These are phyloP conservation scores for Rhaphigaster nebulosa DNA, from an alignment of 2,888 invertebrate species.

Conservation along the genomic window DNA sequence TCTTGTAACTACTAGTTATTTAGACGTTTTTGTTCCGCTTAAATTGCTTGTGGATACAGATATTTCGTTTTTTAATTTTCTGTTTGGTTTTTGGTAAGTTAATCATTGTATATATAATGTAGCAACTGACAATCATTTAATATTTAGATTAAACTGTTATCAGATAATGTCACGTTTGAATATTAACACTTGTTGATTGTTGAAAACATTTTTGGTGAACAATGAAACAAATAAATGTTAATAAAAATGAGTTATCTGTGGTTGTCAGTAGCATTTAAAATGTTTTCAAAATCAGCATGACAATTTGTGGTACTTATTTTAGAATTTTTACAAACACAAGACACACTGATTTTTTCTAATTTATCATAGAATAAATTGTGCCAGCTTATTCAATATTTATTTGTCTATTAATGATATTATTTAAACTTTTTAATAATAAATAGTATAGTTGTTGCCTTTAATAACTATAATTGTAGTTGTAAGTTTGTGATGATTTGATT, in stretches of 20 bases:
- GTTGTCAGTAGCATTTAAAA: not conserved
- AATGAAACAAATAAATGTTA: not conserved
- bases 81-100: not conserved
- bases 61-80: slow-evolving; percentile 47
- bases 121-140: not conserved
- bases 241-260: not conserved
- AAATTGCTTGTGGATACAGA: slow-evolving; percentile 48
- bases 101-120: not conserved
- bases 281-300: not conserved
- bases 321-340: not conserved
- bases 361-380: not conserved
- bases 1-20: slow-evolving; percentile 39
- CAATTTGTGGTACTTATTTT: not conserved
- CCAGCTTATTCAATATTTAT: not conserved
- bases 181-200: slow-evolving; percentile 37
- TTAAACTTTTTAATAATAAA: not conserved
- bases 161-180: slow-evolving; percentile 14
- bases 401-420: not conserved
- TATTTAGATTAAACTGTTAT: slow-evolving; percentile 32
- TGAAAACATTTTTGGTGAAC: not conserved
- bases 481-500: not conserved
- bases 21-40: slow-evolving; percentile 35
- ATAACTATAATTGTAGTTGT: not conserved
- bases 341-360: not conserved
- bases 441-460: not conserved